Percentiles rank a stretch among this genome's conserved stretches.
These are phyloP conservation scores for Daktulosphaira vitifoliae DNA, from an alignment of 1,140 invertebrate genomes.

Conservation along the genomic window DNA sequence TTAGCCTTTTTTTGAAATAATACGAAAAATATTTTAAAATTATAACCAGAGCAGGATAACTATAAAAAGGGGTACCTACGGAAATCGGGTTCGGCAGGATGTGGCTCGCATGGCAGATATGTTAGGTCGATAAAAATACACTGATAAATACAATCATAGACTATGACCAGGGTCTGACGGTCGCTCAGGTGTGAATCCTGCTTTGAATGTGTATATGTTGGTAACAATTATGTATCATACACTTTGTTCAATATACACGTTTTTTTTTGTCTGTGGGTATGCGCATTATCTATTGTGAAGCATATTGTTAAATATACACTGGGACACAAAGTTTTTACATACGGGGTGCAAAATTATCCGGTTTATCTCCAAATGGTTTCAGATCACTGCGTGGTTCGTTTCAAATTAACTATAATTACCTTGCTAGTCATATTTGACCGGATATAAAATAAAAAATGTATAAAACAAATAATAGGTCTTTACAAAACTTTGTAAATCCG, in stretches of 20 bases:
- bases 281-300: too few relatives aligned
- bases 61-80: conserved; percentile 5
- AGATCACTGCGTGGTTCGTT: conserved; percentile 8
- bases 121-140: conserved; percentile 5
- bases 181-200: conserved; percentile 32
- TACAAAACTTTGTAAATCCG: too few relatives aligned
- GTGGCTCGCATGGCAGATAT: conserved; percentile 17
- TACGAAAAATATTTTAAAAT: too few relatives aligned
- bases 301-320: too few relatives aligned
- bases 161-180: conserved; percentile 17
- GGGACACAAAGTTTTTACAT: too few relatives aligned
- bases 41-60: neutral
- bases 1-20: too few relatives aligned
- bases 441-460: too few relatives aligned
- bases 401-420: neutral
- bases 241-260: neutral
- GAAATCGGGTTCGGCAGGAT: conserved; percentile 29
- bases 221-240: neutral
- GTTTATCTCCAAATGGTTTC: conserved; percentile 8
- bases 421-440: too few relatives aligned
- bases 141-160: neutral
- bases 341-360: conserved; percentile 16
- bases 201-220: neutral
- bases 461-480: too few relatives aligned
- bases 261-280: neutral